A percentile compares a stretch with the other conserved stretches of the same genome.
These are phyloP conservation scores for Propithecus deckenii DNA, from an alignment of 2,797 vertebrate species.

Conservation along the genomic window DNA sequence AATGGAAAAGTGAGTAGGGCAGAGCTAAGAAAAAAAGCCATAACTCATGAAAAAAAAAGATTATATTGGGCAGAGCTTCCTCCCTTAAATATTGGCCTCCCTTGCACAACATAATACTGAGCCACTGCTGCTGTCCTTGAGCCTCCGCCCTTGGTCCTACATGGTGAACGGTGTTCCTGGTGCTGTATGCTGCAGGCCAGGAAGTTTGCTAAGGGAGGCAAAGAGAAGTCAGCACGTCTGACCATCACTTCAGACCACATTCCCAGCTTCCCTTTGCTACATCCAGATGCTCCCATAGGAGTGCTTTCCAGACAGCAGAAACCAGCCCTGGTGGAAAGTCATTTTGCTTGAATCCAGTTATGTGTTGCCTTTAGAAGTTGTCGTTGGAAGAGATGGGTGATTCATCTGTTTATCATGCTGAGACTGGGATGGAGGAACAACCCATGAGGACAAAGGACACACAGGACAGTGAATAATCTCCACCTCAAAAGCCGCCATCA, in stretches of 20 bases:
- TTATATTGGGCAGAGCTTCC: not conserved
- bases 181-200: not conserved
- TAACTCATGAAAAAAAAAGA: not conserved
- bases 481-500: not conserved
- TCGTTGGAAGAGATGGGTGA: not conserved
- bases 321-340: not conserved
- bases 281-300: not conserved
- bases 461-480: not conserved
- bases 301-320: not conserved
- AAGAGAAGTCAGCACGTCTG: not conserved
- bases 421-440: not conserved
- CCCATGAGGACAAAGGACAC: not conserved
- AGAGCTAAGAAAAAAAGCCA: not conserved
- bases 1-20: not conserved
- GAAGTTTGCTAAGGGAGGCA: not conserved
- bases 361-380: not conserved
- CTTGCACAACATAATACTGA: too few relatives aligned
- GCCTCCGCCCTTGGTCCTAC: not conserved
- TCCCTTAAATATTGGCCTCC: not conserved
- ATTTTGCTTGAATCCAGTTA: not conserved
- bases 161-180: fast-evolving
- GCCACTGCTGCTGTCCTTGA: not conserved
- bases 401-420: not conserved
- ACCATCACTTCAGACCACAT: not conserved
- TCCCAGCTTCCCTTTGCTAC: not conserved